Percentiles rank a stretch among this genome's conserved stretches.
Conservation (phyloP, 2,888 invertebrate species). For the Cephus sareptanus region DNA sequence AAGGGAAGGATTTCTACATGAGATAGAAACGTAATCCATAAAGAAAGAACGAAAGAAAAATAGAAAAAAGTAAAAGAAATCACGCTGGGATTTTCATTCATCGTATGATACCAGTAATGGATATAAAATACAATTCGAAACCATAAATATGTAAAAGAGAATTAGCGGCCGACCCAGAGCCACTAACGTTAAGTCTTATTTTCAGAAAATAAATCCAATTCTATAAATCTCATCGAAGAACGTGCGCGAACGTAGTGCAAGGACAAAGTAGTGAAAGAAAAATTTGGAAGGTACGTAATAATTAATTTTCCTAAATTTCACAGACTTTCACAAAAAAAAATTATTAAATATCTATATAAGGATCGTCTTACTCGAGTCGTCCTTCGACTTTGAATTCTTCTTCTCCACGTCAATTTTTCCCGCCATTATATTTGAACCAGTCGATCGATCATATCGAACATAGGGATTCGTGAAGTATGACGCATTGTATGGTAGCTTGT, state of each 20-base stretch:
- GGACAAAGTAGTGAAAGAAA: not conserved
- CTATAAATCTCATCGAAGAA: not conserved
- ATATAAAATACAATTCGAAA: not conserved
- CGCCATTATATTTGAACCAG: slow-evolving; percentile 28
- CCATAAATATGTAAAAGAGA: slow-evolving; percentile 50
- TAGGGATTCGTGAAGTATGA: slow-evolving; percentile 56
- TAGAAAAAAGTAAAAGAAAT: not conserved
- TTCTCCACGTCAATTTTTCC: not conserved
- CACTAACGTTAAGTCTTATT: slow-evolving; percentile 26
- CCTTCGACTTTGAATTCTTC: not conserved
- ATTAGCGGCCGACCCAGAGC: slow-evolving; percentile 39
- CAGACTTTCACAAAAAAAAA: no score
- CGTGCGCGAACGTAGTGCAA: not conserved
- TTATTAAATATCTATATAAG: not conserved
- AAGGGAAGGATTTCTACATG: not conserved
- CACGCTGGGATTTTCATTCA: not conserved
- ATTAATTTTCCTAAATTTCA: not conserved
- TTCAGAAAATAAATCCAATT: slow-evolving; percentile 5
- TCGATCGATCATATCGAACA: slow-evolving; percentile 68
- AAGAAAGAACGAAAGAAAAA: not conserved
- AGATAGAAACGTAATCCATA: not conserved
- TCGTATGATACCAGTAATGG: not conserved
- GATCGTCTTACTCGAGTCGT: not conserved
- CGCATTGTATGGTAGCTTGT: slow-evolving; percentile 59
- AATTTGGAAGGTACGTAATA: not conserved